Conservation (phyloP, 2,888 invertebrate species). For the Cinara cedri region DNA sequence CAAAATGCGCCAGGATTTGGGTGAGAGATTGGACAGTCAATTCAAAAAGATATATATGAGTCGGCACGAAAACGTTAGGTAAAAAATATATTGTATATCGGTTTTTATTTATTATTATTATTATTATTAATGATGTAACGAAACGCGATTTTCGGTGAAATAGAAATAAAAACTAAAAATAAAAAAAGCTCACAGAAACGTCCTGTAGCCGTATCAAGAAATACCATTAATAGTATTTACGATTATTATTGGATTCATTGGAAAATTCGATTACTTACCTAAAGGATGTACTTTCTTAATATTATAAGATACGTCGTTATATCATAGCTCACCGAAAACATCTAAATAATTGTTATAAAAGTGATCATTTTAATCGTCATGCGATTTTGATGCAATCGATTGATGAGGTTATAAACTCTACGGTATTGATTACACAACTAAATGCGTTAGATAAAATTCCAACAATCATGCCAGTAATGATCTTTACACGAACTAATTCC, state of each 20-base stretch:
- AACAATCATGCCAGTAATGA: no score
- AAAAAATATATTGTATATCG: slow-evolving; percentile 61
- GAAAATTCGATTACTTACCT: background rate
- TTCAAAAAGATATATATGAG: slow-evolving; percentile 98
- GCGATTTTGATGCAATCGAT: no score
- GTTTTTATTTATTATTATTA: background rate
- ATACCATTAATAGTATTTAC: background rate
- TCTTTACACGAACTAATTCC: no score
- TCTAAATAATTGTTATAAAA: background rate
- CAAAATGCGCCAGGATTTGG: slow-evolving; percentile 93
- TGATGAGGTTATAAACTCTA: no score
- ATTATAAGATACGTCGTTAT: no score
- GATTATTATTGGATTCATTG: background rate
- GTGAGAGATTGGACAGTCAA: slow-evolving; percentile 84
- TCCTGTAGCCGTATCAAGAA: no score
- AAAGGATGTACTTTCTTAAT: background rate
- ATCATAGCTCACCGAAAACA: background rate
- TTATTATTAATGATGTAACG: slow-evolving; percentile 6
- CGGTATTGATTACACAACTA: no score
- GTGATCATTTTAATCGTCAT: background rate
- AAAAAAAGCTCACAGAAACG: no score
- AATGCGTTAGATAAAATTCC: no score
- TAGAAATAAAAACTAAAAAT: background rate
- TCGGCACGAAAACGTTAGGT: slow-evolving; percentile 94
- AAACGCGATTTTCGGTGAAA: background rate